Percentiles rank a stretch among this genome's conserved stretches.
Conservation (phyloP, 2,888 invertebrate genomes). For the Sesia apiformis region DNA sequence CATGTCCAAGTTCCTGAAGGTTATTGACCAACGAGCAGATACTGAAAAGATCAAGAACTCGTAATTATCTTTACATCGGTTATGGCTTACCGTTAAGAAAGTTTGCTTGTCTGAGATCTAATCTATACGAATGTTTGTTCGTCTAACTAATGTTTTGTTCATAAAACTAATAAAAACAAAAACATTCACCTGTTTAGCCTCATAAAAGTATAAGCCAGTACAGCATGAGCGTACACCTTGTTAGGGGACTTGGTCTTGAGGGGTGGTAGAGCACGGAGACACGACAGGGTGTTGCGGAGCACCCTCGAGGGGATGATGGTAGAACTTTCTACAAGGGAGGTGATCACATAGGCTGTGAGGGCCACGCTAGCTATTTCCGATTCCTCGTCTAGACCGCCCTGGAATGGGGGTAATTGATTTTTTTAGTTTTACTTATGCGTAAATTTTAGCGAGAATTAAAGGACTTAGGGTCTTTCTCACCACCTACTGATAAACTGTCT, state of each 20-base stretch:
- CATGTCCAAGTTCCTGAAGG: too few relatives aligned
- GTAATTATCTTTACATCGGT: too few relatives aligned
- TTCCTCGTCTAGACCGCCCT: slow-evolving; percentile 72
- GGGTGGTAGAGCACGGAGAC: slow-evolving; percentile 66
- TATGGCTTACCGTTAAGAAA: too few relatives aligned
- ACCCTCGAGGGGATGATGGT: slow-evolving; percentile 56
- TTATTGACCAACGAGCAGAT: too few relatives aligned
- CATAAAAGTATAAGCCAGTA: slow-evolving; percentile 46
- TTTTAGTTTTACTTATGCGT: too few relatives aligned
- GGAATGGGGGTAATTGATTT: slow-evolving; percentile 7
- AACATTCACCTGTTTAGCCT: slow-evolving; percentile 25
- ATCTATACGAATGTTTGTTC: too few relatives aligned
- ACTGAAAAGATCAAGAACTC: too few relatives aligned
- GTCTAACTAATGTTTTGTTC: too few relatives aligned
- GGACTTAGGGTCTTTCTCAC: too few relatives aligned
- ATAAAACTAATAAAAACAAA: neutral
- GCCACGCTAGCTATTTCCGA: slow-evolving; percentile 74
- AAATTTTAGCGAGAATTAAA: too few relatives aligned
- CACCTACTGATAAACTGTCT: too few relatives aligned
- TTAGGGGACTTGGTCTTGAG: slow-evolving; percentile 29
- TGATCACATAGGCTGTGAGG: slow-evolving; percentile 80
- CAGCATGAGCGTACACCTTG: slow-evolving; percentile 41
- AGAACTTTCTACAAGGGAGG: slow-evolving; percentile 77
- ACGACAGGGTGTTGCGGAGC: slow-evolving; percentile 74
- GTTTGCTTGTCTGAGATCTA: too few relatives aligned